Base-by-base conservation (phyloP, 2,888 invertebrate species). In the Thelaira solivaga region DNA sequence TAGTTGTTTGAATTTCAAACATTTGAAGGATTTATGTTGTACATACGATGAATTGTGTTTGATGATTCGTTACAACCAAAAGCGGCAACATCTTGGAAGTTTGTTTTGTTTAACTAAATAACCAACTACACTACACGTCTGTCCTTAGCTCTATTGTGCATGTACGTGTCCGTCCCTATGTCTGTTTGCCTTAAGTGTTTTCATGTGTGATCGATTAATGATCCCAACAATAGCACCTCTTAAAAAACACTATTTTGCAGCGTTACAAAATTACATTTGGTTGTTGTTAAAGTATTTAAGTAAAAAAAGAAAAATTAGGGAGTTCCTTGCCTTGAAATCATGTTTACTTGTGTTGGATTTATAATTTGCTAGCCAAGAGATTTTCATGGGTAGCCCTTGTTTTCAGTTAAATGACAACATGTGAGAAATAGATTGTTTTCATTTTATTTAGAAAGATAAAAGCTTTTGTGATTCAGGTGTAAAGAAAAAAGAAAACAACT, bases 21-120 rank as follows among this genome's bases (percentile, higher is more conserved):
- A 78, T 78, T 74, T 78, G 78, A 78, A 78, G 78, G 78, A 78
- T 78, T 78, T 78, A 78, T 78, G 78, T 78, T 74, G 74, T 74
- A 78, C 78, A 78, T 74, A 65, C 69, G 74, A 78, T 78, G 78
- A 78, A 78, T 78, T 78, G 78, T 78, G 78, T 78, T 69, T 78
- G 69, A 69, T 78, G 78, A 78, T 78, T 78, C 78, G 69, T 62
- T 65, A 74, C 78, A 78, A 74, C 64, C 64, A 74, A 78, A 78
- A 74, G 78, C 78, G 78, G 78, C 78, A 77, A 73, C 62, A 75
- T 72, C 55, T 65, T 76, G 76, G n/a, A 68, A 71, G 67, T 55
- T 71, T 11, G 26, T 39, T 24, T n/a, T n/a, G n/a, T n/a, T n/a
- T n/a, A n/a, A n/a, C n/a, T n/a, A n/a, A n/a, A n/a, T n/a, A n/a